These are phyloP conservation scores for Mycteria americana DNA, from an alignment of 2,797 vertebrate genomes.

Conservation along the genomic window DNA sequence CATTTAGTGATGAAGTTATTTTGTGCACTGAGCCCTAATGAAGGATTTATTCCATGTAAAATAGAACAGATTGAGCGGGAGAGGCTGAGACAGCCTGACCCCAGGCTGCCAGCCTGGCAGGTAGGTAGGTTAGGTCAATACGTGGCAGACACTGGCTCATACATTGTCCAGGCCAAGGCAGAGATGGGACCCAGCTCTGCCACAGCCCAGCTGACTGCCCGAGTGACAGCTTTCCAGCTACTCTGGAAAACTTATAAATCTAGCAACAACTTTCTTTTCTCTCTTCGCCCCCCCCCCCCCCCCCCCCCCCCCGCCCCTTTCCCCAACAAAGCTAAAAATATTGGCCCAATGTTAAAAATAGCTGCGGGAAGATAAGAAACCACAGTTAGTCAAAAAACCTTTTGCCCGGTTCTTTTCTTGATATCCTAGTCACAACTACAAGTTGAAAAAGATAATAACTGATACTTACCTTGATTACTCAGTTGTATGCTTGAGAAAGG, in stretches of 20 bases:
- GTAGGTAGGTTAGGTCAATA: not conserved
- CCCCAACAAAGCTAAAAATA: not conserved
- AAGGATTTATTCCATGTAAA: not conserved
- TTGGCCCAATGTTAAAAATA: not conserved
- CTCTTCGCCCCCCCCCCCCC: fast-evolving
- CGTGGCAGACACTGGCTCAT: not conserved
- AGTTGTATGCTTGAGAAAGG: not conserved
- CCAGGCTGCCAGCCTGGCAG: not conserved
- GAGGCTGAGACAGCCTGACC: not conserved
- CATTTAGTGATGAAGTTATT: not conserved
- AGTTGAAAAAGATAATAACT: not conserved
- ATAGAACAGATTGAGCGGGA: not conserved
- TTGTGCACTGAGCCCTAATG: not conserved
- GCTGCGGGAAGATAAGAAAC: not conserved
- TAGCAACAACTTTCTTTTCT: not conserved
- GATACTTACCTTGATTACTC: not conserved
- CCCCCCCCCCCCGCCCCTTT: too few species aligned
- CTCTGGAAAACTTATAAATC: not conserved
- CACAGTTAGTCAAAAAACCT: not conserved
- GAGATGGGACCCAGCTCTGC: not conserved
- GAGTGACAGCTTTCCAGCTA: not conserved
- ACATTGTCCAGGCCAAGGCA: not conserved
- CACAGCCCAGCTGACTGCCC: not conserved
- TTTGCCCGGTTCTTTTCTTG: not conserved
- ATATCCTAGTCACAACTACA: not conserved